These are phyloP conservation scores for Coptodon bakossiorum DNA, from an alignment of 2,113 vertebrate species.

Conservation along the genomic window DNA sequence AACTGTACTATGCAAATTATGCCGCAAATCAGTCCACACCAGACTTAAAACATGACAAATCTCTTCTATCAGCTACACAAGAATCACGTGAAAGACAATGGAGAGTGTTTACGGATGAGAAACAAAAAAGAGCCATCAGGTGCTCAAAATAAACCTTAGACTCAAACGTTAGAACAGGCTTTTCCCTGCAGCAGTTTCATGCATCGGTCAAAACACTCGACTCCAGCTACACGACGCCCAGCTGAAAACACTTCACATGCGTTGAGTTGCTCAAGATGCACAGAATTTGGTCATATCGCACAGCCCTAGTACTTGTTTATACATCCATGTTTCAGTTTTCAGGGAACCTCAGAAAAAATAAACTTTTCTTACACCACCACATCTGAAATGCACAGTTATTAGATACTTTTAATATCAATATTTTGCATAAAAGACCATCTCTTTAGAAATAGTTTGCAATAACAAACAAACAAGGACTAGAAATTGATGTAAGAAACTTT, in stretches of 20 bases:
- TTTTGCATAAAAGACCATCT: background rate
- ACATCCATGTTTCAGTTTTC: background rate
- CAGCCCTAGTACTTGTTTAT: background rate
- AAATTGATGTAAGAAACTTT: background rate
- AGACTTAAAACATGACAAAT: background rate
- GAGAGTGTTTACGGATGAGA: background rate
- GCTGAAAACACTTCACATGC: background rate
- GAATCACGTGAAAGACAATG: background rate
- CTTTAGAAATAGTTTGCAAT: background rate
- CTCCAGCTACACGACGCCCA: accelerated
- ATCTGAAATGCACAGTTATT: background rate
- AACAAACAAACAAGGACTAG: background rate
- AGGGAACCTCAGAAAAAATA: background rate
- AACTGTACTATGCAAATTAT: background rate
- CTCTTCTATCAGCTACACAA: background rate
- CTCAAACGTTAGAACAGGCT: background rate
- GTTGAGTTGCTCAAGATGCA: accelerated
- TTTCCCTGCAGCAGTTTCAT: background rate
- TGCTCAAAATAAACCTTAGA: background rate
- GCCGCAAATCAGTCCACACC: background rate
- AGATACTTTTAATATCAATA: background rate
- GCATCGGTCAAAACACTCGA: accelerated
- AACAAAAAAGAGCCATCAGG: background rate
- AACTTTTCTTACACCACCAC: background rate
- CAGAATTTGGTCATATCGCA: background rate